These are phyloP conservation scores for Lateolabrax maculatus DNA, from an alignment of 2,797 vertebrate species.

Conservation along the genomic window DNA sequence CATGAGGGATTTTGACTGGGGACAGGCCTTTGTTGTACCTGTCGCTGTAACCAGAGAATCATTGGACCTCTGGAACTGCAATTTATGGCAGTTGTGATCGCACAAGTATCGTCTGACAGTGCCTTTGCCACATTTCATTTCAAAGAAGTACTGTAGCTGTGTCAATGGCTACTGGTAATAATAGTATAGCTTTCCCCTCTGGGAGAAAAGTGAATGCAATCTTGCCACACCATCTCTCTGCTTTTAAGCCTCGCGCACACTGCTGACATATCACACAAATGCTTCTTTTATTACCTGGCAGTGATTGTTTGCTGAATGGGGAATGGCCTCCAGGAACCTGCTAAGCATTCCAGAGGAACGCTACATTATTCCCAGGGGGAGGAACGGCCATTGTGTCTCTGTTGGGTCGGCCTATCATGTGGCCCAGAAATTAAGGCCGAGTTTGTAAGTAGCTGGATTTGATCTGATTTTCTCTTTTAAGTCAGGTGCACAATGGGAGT, in stretches of 20 bases:
- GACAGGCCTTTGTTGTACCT: slow-evolving; percentile 70
- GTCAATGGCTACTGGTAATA: slow-evolving; percentile 93
- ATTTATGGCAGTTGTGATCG: slow-evolving; percentile 87
- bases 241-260: slow-evolving; percentile 88
- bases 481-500: slow-evolving; percentile 1
- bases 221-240: slow-evolving; percentile 91
- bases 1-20: slow-evolving; percentile 10
- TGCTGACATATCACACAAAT: slow-evolving; percentile 92
- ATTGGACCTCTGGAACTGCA: slow-evolving; percentile 73
- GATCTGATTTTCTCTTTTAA: slow-evolving; percentile 39
- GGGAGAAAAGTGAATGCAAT: slow-evolving; percentile 89
- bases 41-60: slow-evolving; percentile 86
- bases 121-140: slow-evolving; percentile 88
- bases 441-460: slow-evolving; percentile 49
- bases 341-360: slow-evolving; percentile 85
- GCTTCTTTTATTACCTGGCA: slow-evolving; percentile 93
- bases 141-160: slow-evolving; percentile 82
- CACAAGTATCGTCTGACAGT: slow-evolving; percentile 96
- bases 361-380: slow-evolving; percentile 85
- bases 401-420: slow-evolving; percentile 52
- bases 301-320: slow-evolving; percentile 91
- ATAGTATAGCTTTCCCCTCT: slow-evolving; percentile 88
- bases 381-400: slow-evolving; percentile 81
- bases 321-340: slow-evolving; percentile 85
- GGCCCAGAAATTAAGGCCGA: slow-evolving; percentile 49